Base-by-base conservation (phyloP, 2,888 invertebrate genomes). In the Fragum whitleyi region DNA sequence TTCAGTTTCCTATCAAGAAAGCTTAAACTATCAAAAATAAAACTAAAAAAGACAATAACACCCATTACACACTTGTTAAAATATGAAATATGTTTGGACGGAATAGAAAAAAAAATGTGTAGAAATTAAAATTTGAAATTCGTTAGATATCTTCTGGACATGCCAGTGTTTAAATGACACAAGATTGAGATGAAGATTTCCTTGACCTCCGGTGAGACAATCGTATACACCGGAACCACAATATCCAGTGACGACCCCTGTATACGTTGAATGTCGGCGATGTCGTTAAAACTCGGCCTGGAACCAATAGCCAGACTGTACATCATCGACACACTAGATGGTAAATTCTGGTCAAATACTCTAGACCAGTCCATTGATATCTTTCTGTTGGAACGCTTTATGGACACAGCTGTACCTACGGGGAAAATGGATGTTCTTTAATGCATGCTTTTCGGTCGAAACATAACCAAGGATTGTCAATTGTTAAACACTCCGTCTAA, bases 251-350 rank as follows among this genome's bases (percentile, higher is more conserved):
- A 47, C 23, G 29, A n/a, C 0, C 1, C 26, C 14, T 32, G 14
- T 2, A 39, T 39, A 14, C 19, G 67, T 26, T 47, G 42, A 42
- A 42, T n/a, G 5, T 67, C 67, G 36, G n/a, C 16, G 23, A 67
- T 39, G 42, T 67, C 67, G 47, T 47, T 67, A 26, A 67, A 67
- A 11, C 67, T 42, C 5, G 47, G 42, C 2, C 67, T 36, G 11
- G 67, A 67, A 47, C 67, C 67, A 28, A 67, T 42, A 21, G 42
- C 21, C 16, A 67, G 23, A 67, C 67, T 42, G 67, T 67, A 67
- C 21, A 67, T 11, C 26, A 26, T 23, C 6, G 67, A 23, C 19
- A 67, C 11, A 2, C 67, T 28, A 39, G 23, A 23, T 21, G 61
- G 32, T 32, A 19, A 0, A 23, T 28, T 21, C 3, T 16, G 19